phyloP scores from a whole-genome alignment of 2,113 vertebrate genomes.

The Steatornis caripensis region DNA sequence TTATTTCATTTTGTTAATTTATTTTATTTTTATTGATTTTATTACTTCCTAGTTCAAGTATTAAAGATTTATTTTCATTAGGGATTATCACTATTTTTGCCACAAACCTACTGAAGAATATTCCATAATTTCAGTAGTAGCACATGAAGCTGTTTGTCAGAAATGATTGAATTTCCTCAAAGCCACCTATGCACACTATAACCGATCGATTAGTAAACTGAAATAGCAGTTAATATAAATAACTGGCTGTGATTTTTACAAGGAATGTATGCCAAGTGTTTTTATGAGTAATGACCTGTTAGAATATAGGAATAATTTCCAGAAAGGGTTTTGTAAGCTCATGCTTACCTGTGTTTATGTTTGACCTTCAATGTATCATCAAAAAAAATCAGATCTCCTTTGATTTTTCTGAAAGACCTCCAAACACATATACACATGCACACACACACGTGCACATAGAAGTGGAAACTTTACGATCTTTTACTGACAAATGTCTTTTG shows the following conservation, averaged over 20 bases:
- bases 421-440: not conserved
- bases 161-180: not conserved
- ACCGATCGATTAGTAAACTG: not conserved
- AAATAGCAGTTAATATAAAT: not conserved
- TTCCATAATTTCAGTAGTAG: not conserved
- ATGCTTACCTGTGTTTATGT: not conserved
- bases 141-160: not conserved
- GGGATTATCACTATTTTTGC: not conserved
- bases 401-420: not conserved
- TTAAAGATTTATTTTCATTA: not conserved
- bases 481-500: not conserved
- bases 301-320: not conserved
- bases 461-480: not conserved
- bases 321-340: not conserved
- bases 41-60: not conserved
- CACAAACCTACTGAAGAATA: not conserved
- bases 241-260: not conserved
- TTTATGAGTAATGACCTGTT: not conserved
- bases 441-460: not conserved
- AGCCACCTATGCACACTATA: not conserved
- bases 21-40: not conserved
- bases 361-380: not conserved
- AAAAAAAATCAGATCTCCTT: not conserved
- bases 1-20: not conserved
- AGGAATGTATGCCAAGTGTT: not conserved